phyloP scores from a whole-genome alignment of 2,113 vertebrate genomes.

The Hypomesus transpacificus region DNA sequence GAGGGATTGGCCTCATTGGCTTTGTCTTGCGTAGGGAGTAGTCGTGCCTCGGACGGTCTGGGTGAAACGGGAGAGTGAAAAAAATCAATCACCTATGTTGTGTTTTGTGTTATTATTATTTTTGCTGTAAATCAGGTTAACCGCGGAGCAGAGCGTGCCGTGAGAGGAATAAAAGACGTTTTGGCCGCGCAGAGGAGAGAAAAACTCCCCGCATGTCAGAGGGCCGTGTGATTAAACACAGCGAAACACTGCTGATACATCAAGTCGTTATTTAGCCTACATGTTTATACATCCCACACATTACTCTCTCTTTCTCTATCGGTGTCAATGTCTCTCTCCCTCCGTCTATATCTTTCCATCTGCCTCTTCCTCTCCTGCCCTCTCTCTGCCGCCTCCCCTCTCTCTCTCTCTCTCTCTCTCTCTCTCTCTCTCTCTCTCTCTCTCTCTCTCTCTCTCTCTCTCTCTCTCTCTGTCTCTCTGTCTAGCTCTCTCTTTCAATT shows the following conservation, averaged over 20 bases:
- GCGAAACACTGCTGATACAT: constrained; percentile 1
- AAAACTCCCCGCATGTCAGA: constrained; percentile 1
- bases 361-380: no score
- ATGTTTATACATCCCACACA: constrained; percentile 15
- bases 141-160: neutral
- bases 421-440: no score
- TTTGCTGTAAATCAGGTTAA: constrained; percentile 28
- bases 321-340: neutral
- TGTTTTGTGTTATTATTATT: no score
- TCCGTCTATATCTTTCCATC: no score
- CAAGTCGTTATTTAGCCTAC: constrained; percentile 11
- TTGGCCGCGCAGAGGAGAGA: neutral
- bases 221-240: neutral
- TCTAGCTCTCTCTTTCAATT: no score
- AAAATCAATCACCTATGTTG: neutral
- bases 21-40: no score
- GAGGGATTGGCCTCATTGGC: no score
- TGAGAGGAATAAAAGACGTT: constrained; percentile 12
- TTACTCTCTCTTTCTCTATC: neutral
- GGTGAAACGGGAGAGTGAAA: neutral
- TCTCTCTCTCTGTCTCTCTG: no score
- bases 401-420: no score
- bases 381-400: no score
- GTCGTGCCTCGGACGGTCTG: neutral
- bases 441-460: no score